Evolutionary conservation across 2,113 vertebrate genomes (phyloP).

Genomic region (Anthoscopus minutus): DNA sequence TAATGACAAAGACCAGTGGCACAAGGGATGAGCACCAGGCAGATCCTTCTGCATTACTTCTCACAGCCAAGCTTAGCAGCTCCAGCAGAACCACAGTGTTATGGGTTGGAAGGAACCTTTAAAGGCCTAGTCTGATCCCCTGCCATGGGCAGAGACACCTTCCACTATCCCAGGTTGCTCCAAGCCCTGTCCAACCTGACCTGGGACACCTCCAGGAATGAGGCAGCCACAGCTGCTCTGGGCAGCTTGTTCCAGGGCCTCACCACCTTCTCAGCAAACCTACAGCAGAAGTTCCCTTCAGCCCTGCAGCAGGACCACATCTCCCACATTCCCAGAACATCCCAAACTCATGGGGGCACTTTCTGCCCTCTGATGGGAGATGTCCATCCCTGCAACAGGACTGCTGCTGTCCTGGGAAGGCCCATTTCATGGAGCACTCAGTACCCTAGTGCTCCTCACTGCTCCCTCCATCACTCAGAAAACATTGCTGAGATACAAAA

Average conservation of each 20-base stretch:
- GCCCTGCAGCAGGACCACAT: background rate
- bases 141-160: background rate
- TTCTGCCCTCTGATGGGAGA: background rate
- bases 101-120: background rate
- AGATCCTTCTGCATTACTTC: background rate
- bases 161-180: background rate
- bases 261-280: background rate
- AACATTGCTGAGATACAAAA: background rate
- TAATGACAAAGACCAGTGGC: background rate
- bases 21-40: background rate
- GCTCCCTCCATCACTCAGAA: background rate
- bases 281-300: background rate
- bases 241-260: background rate
- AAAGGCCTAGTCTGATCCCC: no score
- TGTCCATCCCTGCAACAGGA: background rate
- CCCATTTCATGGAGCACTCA: background rate
- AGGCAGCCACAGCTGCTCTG: background rate
- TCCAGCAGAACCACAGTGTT: background rate
- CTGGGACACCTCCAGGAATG: background rate
- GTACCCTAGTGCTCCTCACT: background rate
- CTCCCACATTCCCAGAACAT: background rate
- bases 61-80: background rate
- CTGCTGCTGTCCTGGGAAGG: background rate
- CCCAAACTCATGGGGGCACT: rapidly evolving
- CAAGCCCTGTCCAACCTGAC: rapidly evolving